Conservation (phyloP, 1,140 invertebrate genomes). For the Hyphantria cunea region DNA sequence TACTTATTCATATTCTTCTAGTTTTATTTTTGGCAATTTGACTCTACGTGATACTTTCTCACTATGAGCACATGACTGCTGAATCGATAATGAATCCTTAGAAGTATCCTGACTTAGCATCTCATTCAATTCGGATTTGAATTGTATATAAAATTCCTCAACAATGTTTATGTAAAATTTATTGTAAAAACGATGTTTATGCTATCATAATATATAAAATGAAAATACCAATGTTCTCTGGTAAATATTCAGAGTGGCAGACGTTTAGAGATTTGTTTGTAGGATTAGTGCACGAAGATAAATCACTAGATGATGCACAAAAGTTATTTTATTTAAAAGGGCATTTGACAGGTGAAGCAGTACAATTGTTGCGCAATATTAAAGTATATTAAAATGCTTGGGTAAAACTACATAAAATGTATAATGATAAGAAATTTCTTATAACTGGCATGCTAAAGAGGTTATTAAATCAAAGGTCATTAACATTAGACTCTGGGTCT, state of each 20-base stretch:
- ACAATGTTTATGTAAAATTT: too few species aligned
- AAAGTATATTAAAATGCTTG: neutral
- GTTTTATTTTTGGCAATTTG: too few species aligned
- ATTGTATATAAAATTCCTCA: too few species aligned
- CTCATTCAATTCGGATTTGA: too few species aligned
- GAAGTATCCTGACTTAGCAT: too few species aligned
- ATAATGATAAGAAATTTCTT: neutral
- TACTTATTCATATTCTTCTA: constrained; percentile 36
- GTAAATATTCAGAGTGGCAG: constrained; percentile 14
- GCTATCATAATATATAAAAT: too few species aligned
- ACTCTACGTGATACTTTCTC: too few species aligned
- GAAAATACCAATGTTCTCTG: constrained; percentile 7
- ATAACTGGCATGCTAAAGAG: neutral
- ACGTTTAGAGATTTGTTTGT: constrained; percentile 13
- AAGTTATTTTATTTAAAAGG: constrained; percentile 8
- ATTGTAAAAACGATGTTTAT: too few species aligned
- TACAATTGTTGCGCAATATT: constrained; percentile 5
- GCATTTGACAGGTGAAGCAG: constrained; percentile 3
- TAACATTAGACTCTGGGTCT: neutral
- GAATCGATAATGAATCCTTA: too few species aligned
- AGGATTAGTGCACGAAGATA: constrained; percentile 4
- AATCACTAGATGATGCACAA: constrained; percentile 6
- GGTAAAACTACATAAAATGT: neutral
- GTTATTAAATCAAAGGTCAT: constrained; percentile 1
- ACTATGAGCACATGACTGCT: too few species aligned